A percentile compares a stretch with the other conserved stretches of the same genome.
Evolutionary conservation across 2,113 vertebrate species (phyloP).

Genomic region (Pluvianellus socialis): DNA sequence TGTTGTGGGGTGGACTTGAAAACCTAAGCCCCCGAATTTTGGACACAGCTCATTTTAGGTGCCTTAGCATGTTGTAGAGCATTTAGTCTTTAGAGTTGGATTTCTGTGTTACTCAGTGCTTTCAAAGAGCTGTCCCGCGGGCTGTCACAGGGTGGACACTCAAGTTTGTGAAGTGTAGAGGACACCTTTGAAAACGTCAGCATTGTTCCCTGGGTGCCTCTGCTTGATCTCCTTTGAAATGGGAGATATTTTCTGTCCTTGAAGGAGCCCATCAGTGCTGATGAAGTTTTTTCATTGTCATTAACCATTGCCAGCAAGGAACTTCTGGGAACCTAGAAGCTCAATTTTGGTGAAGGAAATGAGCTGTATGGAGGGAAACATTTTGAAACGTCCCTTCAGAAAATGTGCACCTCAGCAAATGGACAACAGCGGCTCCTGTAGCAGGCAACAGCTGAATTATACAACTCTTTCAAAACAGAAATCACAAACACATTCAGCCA

Average conservation of each 20-base stretch:
- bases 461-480: slow-evolving; percentile 23
- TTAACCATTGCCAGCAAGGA: background rate
- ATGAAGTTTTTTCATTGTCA: background rate
- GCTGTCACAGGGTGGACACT: background rate
- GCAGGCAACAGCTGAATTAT: background rate
- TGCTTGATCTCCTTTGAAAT: background rate
- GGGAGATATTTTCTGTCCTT: background rate
- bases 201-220: background rate
- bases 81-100: background rate
- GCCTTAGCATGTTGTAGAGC: background rate
- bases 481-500: background rate
- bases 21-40: background rate
- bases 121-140: background rate
- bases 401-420: background rate
- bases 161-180: background rate
- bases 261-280: background rate
- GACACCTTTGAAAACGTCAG: background rate
- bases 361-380: background rate
- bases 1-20: background rate
- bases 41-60: background rate
- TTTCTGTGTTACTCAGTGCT: background rate
- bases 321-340: background rate
- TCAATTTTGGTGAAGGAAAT: background rate
- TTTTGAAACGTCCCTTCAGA: background rate
- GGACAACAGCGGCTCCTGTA: background rate